Evolutionary conservation across 2,797 vertebrate genomes (phyloP), one percentile per base, ranked within the genome.

Genomic region (Pteropus rufus): DNA sequence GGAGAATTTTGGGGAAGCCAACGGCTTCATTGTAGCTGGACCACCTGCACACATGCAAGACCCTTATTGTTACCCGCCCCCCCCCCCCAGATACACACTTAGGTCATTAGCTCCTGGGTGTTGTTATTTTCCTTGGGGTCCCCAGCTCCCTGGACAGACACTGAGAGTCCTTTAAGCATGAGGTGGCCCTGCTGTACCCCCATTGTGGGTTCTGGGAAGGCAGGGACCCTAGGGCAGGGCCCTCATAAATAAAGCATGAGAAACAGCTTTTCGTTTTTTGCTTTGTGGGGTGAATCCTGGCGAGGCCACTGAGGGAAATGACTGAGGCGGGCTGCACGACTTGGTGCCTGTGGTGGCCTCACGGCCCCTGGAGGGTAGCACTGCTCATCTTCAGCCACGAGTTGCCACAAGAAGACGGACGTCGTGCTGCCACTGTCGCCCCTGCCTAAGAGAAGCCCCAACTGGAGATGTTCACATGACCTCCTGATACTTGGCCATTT

Each of bases 231-330:
- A 24, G 9, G 34, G 49, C 36, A 36, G 8, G 31, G 19, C 52
- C 56, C 65, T 84, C 56, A 87, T 91, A 77, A 92, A 94, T 77
- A 72, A 94, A 90, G 58, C 21, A 29, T n/a, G 69, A 92, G 82
- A 31, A 87, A 82, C 18, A 26, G n/a, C 19, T 49, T 56, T 67
- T 60, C 26, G 29, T 26, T 69, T 26, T 16, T 62, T 75, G 64
- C 24, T 60, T 9, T 24, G 36, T n/a, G 7, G 5, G 3, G 29
- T 7, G 31, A 54, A 26, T 31, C 26, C 31, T 10, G 58, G 44
- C 34, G 8, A 34, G 41, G 36, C 19, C 18, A 7, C 12, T 44
- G 49, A 36, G n/a, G 46, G 77, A 82, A 29, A 72, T 14, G 58
- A 41, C 36, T 5, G 14, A 23, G 49, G 67, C 2, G 3, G 65